Evolutionary conservation across 2,113 vertebrate species (phyloP).

Genomic region (Chelonoidis abingdonii): DNA sequence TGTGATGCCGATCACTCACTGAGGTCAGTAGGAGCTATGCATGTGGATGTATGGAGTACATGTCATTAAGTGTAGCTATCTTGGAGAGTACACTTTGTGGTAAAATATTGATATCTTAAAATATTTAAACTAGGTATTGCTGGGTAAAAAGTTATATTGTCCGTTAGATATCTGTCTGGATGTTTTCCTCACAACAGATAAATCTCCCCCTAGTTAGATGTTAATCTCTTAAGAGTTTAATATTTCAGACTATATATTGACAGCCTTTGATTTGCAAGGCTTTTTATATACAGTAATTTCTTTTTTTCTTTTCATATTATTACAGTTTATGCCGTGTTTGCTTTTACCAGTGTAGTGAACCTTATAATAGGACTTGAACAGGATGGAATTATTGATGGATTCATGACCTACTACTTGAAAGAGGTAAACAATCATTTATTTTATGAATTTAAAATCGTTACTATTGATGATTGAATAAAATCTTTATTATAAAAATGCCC

Average conservation of each 20-base stretch:
- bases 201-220: background rate
- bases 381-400: conserved; percentile 95
- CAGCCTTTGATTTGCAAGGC: background rate
- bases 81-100: background rate
- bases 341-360: conserved; percentile 92
- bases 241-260: background rate
- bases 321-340: conserved; percentile 89
- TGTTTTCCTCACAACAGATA: background rate
- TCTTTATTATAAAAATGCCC: background rate
- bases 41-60: background rate
- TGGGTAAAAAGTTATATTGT: background rate
- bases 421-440: conserved; percentile 79
- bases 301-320: background rate
- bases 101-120: background rate
- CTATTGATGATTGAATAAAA: background rate
- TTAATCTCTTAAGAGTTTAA: background rate
- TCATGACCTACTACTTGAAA: conserved; percentile 93
- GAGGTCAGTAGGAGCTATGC: background rate
- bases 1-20: background rate
- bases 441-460: conserved; percentile 18
- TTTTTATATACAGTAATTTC: background rate
- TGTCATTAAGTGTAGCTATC: background rate
- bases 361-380: conserved; percentile 95
- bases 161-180: background rate
- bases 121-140: background rate